phyloP scores from a whole-genome alignment of 2,888 invertebrate species.

The Cyrtodaria siliqua region DNA sequence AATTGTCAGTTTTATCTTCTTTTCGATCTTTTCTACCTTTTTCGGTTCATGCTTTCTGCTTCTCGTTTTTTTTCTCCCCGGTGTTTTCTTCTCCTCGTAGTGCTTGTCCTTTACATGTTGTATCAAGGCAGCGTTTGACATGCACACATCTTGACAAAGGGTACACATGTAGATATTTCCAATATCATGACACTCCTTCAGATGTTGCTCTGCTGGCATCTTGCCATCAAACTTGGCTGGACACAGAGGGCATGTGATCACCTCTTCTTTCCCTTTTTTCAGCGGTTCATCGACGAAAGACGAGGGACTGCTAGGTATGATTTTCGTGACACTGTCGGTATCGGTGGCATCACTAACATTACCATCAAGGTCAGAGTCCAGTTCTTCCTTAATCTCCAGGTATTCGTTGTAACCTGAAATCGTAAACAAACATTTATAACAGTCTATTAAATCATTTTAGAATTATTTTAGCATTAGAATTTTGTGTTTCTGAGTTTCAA shows the following conservation, averaged over 20 bases:
- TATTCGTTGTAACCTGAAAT: neutral
- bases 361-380: no score
- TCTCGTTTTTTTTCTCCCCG: constrained; percentile 11
- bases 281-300: neutral
- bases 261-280: neutral
- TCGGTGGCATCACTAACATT: neutral
- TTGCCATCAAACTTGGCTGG: constrained; percentile 41
- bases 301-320: constrained; percentile 4
- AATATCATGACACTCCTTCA: constrained; percentile 59
- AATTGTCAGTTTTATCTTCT: neutral
- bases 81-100: neutral
- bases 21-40: constrained; percentile 22
- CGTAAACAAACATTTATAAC: no score
- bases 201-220: constrained; percentile 38
- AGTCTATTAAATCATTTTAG: no score
- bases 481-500: no score
- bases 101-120: constrained; percentile 40
- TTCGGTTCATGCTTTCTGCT: constrained; percentile 34
- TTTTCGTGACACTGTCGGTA: neutral
- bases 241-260: constrained; percentile 50
- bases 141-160: constrained; percentile 61
- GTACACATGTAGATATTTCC: constrained; percentile 66
- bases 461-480: no score
- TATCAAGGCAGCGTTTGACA: constrained; percentile 54
- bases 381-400: neutral